Percentiles rank a stretch among this genome's conserved stretches.
phyloP scores from a whole-genome alignment of 2,888 invertebrate genomes.

The Penaeus monodon region DNA sequence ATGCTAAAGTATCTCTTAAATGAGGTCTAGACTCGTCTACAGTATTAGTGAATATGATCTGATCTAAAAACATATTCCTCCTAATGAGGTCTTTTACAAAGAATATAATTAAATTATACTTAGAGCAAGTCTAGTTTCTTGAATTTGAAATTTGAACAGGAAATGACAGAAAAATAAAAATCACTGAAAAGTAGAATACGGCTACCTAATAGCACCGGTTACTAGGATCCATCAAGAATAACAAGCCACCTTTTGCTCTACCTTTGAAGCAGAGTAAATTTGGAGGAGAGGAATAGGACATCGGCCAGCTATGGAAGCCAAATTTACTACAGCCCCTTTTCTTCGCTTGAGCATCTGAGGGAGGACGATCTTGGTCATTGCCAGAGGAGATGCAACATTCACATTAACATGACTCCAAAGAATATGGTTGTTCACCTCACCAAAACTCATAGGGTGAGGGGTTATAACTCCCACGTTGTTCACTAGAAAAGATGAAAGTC shows the following conservation, averaged over 20 bases:
- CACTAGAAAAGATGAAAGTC: slow-evolving; percentile 66
- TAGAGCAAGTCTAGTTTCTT: no score
- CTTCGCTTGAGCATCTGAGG: slow-evolving; percentile 72
- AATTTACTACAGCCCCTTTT: slow-evolving; percentile 71
- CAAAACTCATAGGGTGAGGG: slow-evolving; percentile 70
- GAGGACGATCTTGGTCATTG: slow-evolving; percentile 72
- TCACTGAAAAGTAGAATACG: no score
- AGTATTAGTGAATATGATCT: no score
- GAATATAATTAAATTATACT: no score
- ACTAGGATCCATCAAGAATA: no score
- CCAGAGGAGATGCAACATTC: slow-evolving; percentile 71
- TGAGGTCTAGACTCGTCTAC: no score
- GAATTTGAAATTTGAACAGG: no score
- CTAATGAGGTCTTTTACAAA: no score
- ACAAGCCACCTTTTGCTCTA: slow-evolving; percentile 2
- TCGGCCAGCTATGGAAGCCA: slow-evolving; percentile 71
- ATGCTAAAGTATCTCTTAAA: no score
- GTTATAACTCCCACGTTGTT: slow-evolving; percentile 74
- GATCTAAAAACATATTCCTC: no score
- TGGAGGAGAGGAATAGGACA: slow-evolving; percentile 71
- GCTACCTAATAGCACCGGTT: no score
- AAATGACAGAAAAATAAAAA: no score
- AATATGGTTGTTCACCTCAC: slow-evolving; percentile 69
- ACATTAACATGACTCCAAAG: slow-evolving; percentile 71
- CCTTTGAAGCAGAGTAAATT: slow-evolving; percentile 73